Conservation (phyloP, 2,888 invertebrate species). For the Thymelicus acteon region DNA sequence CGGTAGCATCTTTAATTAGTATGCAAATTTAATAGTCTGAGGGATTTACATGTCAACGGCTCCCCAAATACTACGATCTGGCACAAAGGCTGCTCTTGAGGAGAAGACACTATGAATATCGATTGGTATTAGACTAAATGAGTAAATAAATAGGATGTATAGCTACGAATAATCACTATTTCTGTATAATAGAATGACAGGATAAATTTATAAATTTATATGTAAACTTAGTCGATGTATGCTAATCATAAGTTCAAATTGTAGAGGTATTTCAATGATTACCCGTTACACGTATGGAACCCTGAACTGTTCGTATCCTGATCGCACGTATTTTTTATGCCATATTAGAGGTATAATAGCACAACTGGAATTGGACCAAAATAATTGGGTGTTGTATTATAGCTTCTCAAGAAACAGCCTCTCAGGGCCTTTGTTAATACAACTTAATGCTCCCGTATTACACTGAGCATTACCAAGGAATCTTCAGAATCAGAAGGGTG, state of each 20-base stretch:
- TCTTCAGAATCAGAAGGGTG: conserved; percentile 43
- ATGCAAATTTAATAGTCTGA: conserved; percentile 83
- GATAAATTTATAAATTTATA: no score
- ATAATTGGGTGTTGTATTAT: conserved; percentile 2
- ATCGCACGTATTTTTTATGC: no score
- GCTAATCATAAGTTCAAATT: no score
- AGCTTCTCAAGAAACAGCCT: conserved; percentile 23
- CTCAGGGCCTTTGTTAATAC: conserved; percentile 41
- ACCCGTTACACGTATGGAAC: no score
- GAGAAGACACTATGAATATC: conserved; percentile 53
- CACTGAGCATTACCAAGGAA: conserved; percentile 41
- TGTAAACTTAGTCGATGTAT: no score
- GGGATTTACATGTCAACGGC: conserved; percentile 83
- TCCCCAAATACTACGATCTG: conserved; percentile 74
- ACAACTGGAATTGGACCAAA: no score
- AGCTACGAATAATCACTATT: no score
- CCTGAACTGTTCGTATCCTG: no score
- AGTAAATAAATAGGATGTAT: not conserved
- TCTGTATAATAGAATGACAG: no score
- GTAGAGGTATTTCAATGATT: no score
- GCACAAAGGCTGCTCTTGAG: conserved; percentile 62
- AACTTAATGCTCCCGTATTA: conserved; percentile 45
- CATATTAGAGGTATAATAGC: no score
- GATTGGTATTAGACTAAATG: conserved; percentile 21
- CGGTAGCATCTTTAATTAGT: conserved; percentile 69